phyloP scores from a whole-genome alignment of 1,140 invertebrate species.

The Frieseomelitta varia region DNA sequence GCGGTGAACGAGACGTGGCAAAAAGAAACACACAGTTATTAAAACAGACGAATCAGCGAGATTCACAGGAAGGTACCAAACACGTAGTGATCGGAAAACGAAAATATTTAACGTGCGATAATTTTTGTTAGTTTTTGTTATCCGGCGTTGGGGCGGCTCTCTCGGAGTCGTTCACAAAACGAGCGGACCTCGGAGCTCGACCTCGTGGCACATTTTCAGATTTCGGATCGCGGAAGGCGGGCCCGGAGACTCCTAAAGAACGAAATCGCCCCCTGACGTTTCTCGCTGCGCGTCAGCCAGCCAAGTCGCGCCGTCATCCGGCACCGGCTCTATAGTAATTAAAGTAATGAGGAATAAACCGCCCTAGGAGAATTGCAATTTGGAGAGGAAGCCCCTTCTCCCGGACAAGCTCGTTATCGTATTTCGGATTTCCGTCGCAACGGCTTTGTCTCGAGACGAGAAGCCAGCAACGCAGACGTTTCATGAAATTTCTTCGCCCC shows the following conservation, averaged over 20 bases:
- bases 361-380: slow-evolving; percentile 56
- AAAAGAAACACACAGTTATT: neutral
- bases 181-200: slow-evolving; percentile 15
- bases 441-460: slow-evolving; percentile 30
- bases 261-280: slow-evolving; percentile 21
- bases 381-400: slow-evolving; percentile 34
- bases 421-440: slow-evolving; percentile 20
- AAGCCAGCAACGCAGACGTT: neutral
- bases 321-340: slow-evolving; percentile 51
- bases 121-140: slow-evolving; percentile 21
- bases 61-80: neutral
- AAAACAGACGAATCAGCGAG: neutral
- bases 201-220: slow-evolving; percentile 48
- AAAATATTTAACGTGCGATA: neutral
- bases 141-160: neutral
- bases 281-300: slow-evolving; percentile 3
- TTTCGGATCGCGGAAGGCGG: slow-evolving; percentile 5
- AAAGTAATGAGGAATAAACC: slow-evolving; percentile 67
- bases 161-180: slow-evolving; percentile 27
- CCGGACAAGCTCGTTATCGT: slow-evolving; percentile 57
- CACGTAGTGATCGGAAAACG: neutral
- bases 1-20: too few species aligned
- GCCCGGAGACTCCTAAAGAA: neutral
- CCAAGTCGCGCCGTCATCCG: slow-evolving; percentile 22
- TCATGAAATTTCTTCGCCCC: neutral